Conservation (phyloP, 2,888 invertebrate species). For the Allophyes oxyacanthae region DNA sequence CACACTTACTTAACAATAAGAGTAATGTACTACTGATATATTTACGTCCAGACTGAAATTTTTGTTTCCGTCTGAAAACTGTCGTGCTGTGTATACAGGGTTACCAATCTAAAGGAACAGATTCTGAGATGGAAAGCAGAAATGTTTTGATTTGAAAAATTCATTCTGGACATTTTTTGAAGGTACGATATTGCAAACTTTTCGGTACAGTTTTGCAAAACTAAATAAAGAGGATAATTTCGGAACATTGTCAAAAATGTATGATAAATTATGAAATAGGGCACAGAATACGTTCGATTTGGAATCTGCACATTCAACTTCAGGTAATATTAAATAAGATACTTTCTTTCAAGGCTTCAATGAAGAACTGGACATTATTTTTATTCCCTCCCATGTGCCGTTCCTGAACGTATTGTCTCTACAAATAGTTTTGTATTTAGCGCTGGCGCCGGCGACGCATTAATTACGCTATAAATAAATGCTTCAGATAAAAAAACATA, state of each 20-base stretch:
- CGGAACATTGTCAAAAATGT: too few relatives aligned
- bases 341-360: too few relatives aligned
- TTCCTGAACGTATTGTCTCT: slow-evolving; percentile 52
- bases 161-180: neutral
- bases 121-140: neutral
- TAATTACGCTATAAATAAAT: slow-evolving; percentile 73
- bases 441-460: slow-evolving; percentile 70
- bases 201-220: too few relatives aligned
- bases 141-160: too few relatives aligned
- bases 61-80: slow-evolving; percentile 53
- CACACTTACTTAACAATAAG: slow-evolving; percentile 49
- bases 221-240: too few relatives aligned
- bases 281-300: too few relatives aligned
- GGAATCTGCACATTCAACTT: too few relatives aligned
- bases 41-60: slow-evolving; percentile 51
- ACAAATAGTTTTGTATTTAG: slow-evolving; percentile 65
- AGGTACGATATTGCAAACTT: too few relatives aligned
- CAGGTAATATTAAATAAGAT: too few relatives aligned
- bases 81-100: slow-evolving; percentile 28
- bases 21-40: slow-evolving; percentile 49
- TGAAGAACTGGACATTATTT: too few relatives aligned
- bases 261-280: too few relatives aligned
- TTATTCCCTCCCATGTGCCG: slow-evolving; percentile 18
- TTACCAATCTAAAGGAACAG: slow-evolving; percentile 4
- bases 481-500: slow-evolving; percentile 58